Evolutionary conservation across 2,113 vertebrate genomes (phyloP), one percentile per base, ranked within the genome.

Genomic region (Neopipo cinnamomea): DNA sequence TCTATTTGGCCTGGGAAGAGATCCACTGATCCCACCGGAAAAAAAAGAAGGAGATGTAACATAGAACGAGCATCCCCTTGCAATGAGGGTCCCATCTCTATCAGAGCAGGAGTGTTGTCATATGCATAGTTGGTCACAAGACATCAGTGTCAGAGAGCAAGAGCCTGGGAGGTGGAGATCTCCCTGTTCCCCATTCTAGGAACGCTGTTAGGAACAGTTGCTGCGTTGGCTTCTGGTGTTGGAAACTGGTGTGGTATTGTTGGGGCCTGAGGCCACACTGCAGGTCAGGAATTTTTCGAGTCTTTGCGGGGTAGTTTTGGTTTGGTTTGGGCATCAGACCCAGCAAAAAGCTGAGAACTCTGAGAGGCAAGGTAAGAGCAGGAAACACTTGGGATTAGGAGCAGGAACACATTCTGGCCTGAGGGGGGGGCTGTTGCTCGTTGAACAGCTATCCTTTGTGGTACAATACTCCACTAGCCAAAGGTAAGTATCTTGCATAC

Each of bases 141-240:
- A 58, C 74, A 52, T n/a, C 23, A 11, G 47, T 62, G 37, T 72
- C 58, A 67, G 72, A 75, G 91, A 46, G 30, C 14, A 44, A 63
- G 31, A 14, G 62, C 39, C 67, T 19, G 17, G n/a, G 52, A 73
- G 65, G 1, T 1, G 61, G 56, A 46, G 39, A 25, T 78, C 14
- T 56, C 33, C 33, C 46, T 18, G 27, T 65, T 80, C 16, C 25
- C 62, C 6, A 3, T 77, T 44, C 24, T 59, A n/a, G 58, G 28
- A 77, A 63, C 3, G 2, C 55, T 59, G 13, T 24, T 23, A 41
- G 63, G 23, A 80, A 3, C 22, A 27, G 28, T 66, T 46, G n/a
- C 52, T 88, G 52, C 1, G 0, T 20, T 50, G 16, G 25, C 8
- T 8, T 16, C 28, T 58, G 27, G 23, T 4, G 1, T 3, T 58